phyloP scores from a whole-genome alignment of 2,797 vertebrate species.

The Glossophaga mutica region DNA sequence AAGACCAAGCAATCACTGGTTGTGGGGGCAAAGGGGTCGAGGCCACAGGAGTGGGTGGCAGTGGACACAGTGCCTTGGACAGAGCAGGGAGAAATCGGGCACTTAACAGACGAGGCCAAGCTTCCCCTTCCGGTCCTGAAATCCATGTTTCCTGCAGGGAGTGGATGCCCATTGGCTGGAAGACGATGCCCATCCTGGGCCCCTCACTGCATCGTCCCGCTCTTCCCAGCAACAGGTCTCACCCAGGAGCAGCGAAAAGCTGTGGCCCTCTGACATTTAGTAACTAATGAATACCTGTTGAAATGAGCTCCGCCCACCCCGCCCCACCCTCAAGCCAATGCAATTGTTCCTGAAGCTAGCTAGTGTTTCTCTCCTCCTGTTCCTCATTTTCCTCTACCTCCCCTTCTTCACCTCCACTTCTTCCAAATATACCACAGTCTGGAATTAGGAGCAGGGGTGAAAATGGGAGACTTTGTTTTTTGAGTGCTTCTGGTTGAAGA shows the following conservation, averaged over 20 bases:
- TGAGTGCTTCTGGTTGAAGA: slow-evolving; percentile 64
- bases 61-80: not conserved
- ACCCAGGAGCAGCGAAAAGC: slow-evolving; percentile 72
- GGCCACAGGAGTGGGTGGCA: accelerated
- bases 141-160: not conserved
- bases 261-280: slow-evolving; percentile 74
- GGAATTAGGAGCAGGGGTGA: slow-evolving; percentile 78
- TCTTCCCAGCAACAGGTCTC: slow-evolving; percentile 75
- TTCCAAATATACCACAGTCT: slow-evolving; percentile 82
- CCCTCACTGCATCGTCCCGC: not conserved
- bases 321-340: slow-evolving; percentile 62
- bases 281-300: slow-evolving; percentile 79
- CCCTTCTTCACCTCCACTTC: not conserved
- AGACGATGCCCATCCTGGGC: too few species aligned
- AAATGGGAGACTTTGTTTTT: slow-evolving; percentile 75
- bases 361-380: slow-evolving; percentile 68
- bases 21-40: not conserved
- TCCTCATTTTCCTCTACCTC: not conserved
- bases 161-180: not conserved
- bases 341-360: slow-evolving; percentile 68
- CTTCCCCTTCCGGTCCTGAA: not conserved
- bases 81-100: not conserved
- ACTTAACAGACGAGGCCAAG: not conserved
- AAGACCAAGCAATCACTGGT: not conserved
- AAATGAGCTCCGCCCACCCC: slow-evolving; percentile 82